Base-by-base conservation (phyloP, 2,888 invertebrate species). In the Hirtodrosophila cameraria region DNA sequence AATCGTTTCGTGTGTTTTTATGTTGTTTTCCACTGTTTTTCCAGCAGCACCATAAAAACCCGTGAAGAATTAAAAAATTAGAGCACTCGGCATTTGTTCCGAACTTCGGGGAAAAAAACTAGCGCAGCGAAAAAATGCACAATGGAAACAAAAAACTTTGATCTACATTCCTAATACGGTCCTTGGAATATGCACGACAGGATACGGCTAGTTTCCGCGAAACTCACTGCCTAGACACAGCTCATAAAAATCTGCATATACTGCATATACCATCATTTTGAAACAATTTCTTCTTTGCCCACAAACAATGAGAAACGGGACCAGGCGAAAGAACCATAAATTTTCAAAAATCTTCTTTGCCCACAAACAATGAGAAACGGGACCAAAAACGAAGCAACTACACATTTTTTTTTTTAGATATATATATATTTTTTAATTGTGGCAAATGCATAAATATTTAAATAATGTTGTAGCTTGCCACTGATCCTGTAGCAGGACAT, bases 121-220 rank as follows among this genome's bases (percentile, higher is more conserved):
- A 68, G 69, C 65, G 59, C 75, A 85, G 67, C 63, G 70, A 75
- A 76, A 77, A 74, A 69, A 75, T 58, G 59, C 16, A 53, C 78
- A 82, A 87, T 68, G 73, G 38, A 59, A 85, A 89, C 87, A 88
- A 88, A 89, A 89, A 88, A 89, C 77, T 78, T 54, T 88, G 88
- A 87, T 89, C 88, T 88, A 89, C 65, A 74, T 88, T 86, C 80
- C 72, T 87, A 79, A 88, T 86, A 78, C 72, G 55, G 65, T 71
- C 72, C 72, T 59, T 55, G 72, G 64, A 65, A 49, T n/a, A n/a
- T 41, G 52, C 87, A 38, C 88, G 57, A 62, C 89, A 82, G 71
- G 89, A 80, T 11, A 75, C 48, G 55, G 66, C 53, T 57, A 20
- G 33, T 63, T 73, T 82, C 75, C 46, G 59, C 78, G 86, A 73